Evolutionary conservation across 2,113 vertebrate species (phyloP), one percentile per base, ranked within the genome.

Genomic region (Colaptes auratus): DNA sequence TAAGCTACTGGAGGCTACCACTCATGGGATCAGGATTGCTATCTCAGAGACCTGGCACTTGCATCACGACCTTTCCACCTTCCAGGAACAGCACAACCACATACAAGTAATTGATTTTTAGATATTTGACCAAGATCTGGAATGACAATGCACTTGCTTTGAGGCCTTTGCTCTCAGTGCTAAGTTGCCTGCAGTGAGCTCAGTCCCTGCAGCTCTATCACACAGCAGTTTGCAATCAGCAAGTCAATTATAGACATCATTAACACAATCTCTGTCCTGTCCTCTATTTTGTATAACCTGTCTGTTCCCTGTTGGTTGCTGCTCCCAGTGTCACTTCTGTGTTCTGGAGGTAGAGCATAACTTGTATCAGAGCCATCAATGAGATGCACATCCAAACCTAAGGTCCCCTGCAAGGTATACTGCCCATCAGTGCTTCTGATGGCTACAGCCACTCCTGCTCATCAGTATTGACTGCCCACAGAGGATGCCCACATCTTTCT

Each of bases 311-410:
- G 6, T 53, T 81, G 56, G 8, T 25, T 69, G 31, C 2, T 81
- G 60, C 33, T 91, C 64, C 12, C 42, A 53, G 19, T 24, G 25
- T 48, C 75, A 79, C 9, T 18, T 30, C 44, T 58, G 48, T 7
- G 2, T 35, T 75, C 27, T 16, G 7, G 53, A 93, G 46, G 64
- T 63, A 75, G 25, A 15, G 27, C 0, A 0, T 10, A 27, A 39
- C 8, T 46, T 72, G 10, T 52, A 27, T 27, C 83, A 82, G 82
- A 56, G 66, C 20, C 71, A 52, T 31, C 60, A 23, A 7, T 1
- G 3, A 28, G 12, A 6, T 0, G 0, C 19, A n/a, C 17, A 15
- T 27, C 36, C 20, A 10, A 60, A 20, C 14, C 30, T 0, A 1
- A 46, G 15, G 13, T 35, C 9, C 30, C 82, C n/a, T 50, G 23